phyloP scores from a whole-genome alignment of 2,113 vertebrate species.

The Mungos mungo region DNA sequence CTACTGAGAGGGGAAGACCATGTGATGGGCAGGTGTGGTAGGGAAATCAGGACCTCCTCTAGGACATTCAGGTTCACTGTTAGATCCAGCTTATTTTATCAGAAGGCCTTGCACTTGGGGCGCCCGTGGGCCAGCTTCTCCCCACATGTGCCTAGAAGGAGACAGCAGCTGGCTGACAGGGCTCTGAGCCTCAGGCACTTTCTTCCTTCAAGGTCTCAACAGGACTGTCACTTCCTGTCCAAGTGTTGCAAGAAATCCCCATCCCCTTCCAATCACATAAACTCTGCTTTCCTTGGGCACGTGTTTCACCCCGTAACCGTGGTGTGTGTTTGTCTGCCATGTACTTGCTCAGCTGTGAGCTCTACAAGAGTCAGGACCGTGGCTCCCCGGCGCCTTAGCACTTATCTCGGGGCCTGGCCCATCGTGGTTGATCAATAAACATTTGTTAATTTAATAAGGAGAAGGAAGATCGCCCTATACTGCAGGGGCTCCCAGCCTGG shows the following conservation, averaged over 20 bases:
- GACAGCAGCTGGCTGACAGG: background rate
- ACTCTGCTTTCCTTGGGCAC: background rate
- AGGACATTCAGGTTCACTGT: background rate
- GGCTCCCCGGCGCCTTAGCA: background rate
- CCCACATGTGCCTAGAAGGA: accelerated
- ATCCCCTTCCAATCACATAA: background rate
- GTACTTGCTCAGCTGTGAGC: background rate
- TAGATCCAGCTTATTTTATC: background rate
- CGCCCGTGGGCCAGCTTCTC: accelerated
- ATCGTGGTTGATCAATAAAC: background rate
- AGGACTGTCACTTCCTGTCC: background rate
- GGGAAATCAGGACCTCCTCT: background rate
- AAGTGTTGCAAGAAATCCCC: background rate
- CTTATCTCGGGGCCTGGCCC: background rate
- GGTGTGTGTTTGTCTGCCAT: background rate
- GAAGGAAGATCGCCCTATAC: background rate
- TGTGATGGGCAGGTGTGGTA: background rate
- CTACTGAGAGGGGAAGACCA: background rate
- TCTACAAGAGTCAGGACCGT: background rate
- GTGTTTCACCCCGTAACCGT: background rate
- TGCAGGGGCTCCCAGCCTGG: background rate
- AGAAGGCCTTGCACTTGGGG: background rate
- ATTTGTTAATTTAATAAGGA: background rate
- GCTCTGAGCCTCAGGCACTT: too few species aligned
- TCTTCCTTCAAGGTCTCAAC: background rate